A percentile compares a stretch with the other conserved stretches of the same genome.
These are phyloP conservation scores for Sussaba pulchella DNA, from an alignment of 2,888 invertebrate species.

Conservation along the genomic window DNA sequence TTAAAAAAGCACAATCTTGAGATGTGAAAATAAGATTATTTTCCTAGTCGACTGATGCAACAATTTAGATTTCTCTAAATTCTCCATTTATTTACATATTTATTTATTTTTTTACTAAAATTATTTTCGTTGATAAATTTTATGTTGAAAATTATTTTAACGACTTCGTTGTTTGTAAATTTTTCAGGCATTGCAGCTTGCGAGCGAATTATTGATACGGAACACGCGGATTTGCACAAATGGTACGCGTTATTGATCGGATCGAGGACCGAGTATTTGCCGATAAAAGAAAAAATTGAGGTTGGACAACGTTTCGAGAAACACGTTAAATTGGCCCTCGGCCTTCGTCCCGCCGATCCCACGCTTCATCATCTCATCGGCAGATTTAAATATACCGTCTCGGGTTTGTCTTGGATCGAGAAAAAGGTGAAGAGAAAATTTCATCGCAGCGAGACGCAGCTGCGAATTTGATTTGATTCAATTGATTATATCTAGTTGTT, in stretches of 20 bases:
- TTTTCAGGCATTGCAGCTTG: conserved; percentile 86
- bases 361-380: conserved; percentile 89
- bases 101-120: too few species aligned
- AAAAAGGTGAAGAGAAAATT: conserved; percentile 83
- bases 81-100: too few species aligned
- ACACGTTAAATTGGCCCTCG: conserved; percentile 88
- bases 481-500: too few species aligned
- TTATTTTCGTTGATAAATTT: neutral
- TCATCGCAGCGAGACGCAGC: neutral
- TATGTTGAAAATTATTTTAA: too few species aligned
- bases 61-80: too few species aligned
- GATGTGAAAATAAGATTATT: neutral
- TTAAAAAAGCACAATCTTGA: neutral
- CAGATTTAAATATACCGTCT: conserved; percentile 89
- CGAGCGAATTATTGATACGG: conserved; percentile 85
- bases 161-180: too few species aligned
- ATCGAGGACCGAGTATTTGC: conserved; percentile 86
- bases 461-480: too few species aligned
- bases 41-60: neutral
- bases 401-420: conserved; percentile 88
- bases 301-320: conserved; percentile 89
- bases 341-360: conserved; percentile 87
- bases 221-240: conserved; percentile 88
- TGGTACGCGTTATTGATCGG: conserved; percentile 91
- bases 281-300: conserved; percentile 88